phyloP scores from a whole-genome alignment of 2,113 vertebrate genomes.

The Nipponia nippon region DNA sequence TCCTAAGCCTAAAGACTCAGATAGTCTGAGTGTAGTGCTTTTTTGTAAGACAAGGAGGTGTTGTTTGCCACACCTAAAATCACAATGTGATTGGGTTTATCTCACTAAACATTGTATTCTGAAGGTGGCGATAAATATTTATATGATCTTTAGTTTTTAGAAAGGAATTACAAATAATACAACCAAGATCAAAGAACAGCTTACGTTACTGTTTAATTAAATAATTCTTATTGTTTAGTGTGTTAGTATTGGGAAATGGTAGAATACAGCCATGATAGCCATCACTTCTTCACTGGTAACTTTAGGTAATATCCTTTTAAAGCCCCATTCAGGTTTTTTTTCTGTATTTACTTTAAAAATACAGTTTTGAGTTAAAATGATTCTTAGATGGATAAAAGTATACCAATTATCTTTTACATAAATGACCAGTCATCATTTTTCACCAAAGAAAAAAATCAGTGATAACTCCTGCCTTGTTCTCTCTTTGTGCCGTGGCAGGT shows the following conservation, averaged over 20 bases:
- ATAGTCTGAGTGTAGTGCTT: not conserved
- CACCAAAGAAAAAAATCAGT: not conserved
- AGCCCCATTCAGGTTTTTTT: not conserved
- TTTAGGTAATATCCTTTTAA: not conserved
- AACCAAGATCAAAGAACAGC: not conserved
- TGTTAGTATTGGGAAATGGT: not conserved
- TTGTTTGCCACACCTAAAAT: not conserved
- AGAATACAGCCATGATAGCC: not conserved
- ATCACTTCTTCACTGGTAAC: not conserved
- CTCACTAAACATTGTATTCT: not conserved
- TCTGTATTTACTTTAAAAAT: not conserved
- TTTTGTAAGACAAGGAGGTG: not conserved
- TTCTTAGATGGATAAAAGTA: not conserved
- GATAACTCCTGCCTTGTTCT: not conserved
- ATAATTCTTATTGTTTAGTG: not conserved
- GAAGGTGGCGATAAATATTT: not conserved
- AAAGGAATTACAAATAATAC: not conserved
- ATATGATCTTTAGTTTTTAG: not conserved
- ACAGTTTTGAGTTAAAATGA: not conserved
- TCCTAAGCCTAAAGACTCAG: not conserved
- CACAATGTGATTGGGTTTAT: not conserved
- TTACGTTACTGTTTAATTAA: not conserved
- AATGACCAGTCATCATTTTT: not conserved
- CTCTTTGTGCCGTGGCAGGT: not conserved
- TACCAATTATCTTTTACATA: not conserved